phyloP scores from a whole-genome alignment of 2,888 invertebrate genomes.

The Watsonalla cultraria region DNA sequence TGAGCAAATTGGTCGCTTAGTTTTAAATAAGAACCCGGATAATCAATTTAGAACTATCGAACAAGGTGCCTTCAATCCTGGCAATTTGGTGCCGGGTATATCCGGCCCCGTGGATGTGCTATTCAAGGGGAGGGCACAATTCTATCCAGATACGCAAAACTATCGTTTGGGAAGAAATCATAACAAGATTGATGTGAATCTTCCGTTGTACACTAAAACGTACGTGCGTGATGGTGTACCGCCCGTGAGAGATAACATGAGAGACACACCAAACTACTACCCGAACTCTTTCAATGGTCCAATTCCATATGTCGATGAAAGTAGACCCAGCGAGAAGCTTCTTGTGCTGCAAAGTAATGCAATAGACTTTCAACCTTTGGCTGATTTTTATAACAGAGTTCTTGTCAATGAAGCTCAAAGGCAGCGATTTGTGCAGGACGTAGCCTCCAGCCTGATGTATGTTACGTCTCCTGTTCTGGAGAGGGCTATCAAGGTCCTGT shows the following conservation, averaged over 20 bases:
- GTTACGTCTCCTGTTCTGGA: constrained; percentile 9
- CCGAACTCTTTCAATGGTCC: constrained; percentile 39
- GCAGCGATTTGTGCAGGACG: constrained; percentile 7
- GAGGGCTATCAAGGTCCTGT: constrained; percentile 7
- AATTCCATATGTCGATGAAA: constrained; percentile 30
- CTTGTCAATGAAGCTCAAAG: constrained; percentile 5
- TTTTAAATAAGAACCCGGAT: constrained; percentile 65
- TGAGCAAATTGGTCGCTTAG: constrained; percentile 67
- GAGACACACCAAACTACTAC: constrained; percentile 34
- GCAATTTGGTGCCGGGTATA: constrained; percentile 55
- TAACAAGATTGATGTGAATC: constrained; percentile 31
- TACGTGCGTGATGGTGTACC: constrained; percentile 33
- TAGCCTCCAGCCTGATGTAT: constrained; percentile 3
- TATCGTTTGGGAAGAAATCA: constrained; percentile 35
- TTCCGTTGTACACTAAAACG: constrained; percentile 24
- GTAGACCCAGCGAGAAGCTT: constrained; percentile 18
- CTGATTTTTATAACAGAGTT: constrained; percentile 12
- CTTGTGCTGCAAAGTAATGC: constrained; percentile 9
- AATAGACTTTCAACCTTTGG: constrained; percentile 11
- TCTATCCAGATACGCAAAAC: constrained; percentile 78
- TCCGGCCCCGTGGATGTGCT: constrained; percentile 73
- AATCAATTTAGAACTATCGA: constrained; percentile 74
- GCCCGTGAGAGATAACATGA: constrained; percentile 28
- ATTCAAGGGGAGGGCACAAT: constrained; percentile 65
- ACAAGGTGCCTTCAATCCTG: constrained; percentile 67